These are phyloP conservation scores for Nematostella vectensis DNA, from an alignment of 92 coral and sea anemone species.

Conservation along the genomic window DNA sequence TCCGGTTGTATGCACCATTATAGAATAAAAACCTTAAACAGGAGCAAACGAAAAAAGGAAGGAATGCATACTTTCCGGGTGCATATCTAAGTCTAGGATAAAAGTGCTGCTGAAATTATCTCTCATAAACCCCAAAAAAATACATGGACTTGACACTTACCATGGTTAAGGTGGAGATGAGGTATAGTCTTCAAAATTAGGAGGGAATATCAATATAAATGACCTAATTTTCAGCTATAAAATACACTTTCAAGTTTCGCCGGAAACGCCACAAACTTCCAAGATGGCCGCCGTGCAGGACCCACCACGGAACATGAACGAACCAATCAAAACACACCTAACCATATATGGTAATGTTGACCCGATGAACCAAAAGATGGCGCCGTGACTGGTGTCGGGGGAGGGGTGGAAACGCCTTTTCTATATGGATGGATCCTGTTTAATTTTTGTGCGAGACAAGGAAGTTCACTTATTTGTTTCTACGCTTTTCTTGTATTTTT, in stretches of 20 bases:
- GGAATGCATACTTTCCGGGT: constrained; percentile 32
- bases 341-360: constrained; percentile 57
- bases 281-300: constrained; percentile 92
- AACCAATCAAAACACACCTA: constrained; percentile 57
- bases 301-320: constrained; percentile 32
- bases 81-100: background rate
- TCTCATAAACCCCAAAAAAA: constrained; percentile 17
- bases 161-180: constrained; percentile 45
- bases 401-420: no score
- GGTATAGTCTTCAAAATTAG: constrained; percentile 17
- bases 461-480: no score
- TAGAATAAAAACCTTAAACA: background rate
- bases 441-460: no score
- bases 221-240: constrained; percentile 13
- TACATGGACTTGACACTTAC: constrained; percentile 41
- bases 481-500: no score
- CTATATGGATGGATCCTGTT: no score
- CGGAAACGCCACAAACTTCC: constrained; percentile 76
- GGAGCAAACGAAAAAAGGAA: background rate
- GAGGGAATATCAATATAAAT: constrained; percentile 6
- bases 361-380: background rate
- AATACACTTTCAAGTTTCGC: constrained; percentile 43
- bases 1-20: no score
- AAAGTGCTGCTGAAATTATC: constrained; percentile 47
- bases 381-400: background rate